Conservation (phyloP, 2,888 invertebrate species). For the Drosophila pseudotalamancana region DNA sequence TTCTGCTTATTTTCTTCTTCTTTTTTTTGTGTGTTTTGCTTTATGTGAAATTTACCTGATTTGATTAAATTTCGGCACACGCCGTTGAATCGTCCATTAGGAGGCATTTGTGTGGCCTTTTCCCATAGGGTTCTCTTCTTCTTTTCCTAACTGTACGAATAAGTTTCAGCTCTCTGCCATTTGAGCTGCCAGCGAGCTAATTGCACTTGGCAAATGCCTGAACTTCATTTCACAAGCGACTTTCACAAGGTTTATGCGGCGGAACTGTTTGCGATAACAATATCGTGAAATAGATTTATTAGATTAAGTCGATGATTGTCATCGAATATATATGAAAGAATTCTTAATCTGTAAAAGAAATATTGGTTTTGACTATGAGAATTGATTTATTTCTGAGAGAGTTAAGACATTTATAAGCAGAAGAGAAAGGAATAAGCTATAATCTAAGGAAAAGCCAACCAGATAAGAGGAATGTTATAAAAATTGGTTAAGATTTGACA, state of each 20-base stretch:
- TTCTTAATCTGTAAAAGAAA: too few relatives aligned
- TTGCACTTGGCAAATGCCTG: slow-evolving; percentile 8
- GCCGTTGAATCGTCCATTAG: slow-evolving; percentile 26
- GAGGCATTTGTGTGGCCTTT: slow-evolving; percentile 22
- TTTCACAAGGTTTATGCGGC: not conserved
- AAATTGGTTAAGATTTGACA: too few relatives aligned
- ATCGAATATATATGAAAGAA: too few relatives aligned
- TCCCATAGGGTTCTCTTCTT: not conserved
- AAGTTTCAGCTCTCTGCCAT: not conserved
- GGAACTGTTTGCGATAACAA: not conserved
- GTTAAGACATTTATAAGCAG: too few relatives aligned
- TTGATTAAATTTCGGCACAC: slow-evolving; percentile 79
- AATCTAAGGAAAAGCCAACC: too few relatives aligned
- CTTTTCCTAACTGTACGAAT: not conserved
- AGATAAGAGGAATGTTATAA: too few relatives aligned
- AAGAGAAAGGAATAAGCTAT: too few relatives aligned
- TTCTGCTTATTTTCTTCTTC: slow-evolving; percentile 5
- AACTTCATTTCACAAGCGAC: not conserved
- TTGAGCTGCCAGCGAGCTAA: slow-evolving; percentile 20
- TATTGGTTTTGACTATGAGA: too few relatives aligned
- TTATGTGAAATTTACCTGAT: slow-evolving; percentile 84
- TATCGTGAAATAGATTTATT: too few relatives aligned
- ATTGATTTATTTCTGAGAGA: too few relatives aligned
- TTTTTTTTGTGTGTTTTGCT: slow-evolving; percentile 51
- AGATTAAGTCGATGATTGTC: too few relatives aligned